phyloP scores from a whole-genome alignment of 2,113 vertebrate species.

The Pluvialis apricaria region DNA sequence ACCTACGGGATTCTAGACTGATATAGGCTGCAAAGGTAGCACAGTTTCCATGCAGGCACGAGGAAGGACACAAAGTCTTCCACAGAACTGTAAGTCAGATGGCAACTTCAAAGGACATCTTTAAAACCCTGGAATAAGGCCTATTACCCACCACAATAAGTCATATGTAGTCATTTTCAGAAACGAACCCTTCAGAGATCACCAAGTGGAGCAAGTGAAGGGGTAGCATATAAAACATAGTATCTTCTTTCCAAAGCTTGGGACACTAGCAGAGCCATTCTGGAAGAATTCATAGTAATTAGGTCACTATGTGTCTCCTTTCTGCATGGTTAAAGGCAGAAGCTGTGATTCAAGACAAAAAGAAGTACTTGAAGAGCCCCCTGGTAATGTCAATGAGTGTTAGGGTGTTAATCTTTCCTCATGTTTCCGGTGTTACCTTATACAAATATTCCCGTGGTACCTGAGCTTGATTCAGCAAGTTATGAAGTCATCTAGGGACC shows the following conservation, averaged over 20 bases:
- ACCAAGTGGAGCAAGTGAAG: background rate
- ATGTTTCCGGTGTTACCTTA: background rate
- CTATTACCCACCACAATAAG: background rate
- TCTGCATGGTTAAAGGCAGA: background rate
- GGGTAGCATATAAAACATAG: background rate
- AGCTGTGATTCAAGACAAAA: background rate
- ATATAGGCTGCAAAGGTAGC: background rate
- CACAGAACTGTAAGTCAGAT: background rate
- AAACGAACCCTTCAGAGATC: background rate
- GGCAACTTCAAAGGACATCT: background rate
- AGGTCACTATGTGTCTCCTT: background rate
- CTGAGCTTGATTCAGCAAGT: background rate
- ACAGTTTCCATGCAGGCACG: background rate
- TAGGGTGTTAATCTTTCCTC: background rate
- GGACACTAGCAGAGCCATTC: background rate
- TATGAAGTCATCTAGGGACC: background rate
- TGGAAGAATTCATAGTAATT: background rate
- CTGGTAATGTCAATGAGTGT: background rate
- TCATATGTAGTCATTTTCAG: background rate
- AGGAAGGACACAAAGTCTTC: background rate
- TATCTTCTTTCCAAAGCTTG: background rate
- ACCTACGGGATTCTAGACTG: background rate
- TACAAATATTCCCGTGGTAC: background rate
- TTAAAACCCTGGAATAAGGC: background rate
- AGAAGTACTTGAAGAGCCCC: background rate